These are phyloP conservation scores for Oscarella lobularis DNA, from an alignment of 37 sponge, comb jelly and placozoan species.

Conservation along the genomic window DNA sequence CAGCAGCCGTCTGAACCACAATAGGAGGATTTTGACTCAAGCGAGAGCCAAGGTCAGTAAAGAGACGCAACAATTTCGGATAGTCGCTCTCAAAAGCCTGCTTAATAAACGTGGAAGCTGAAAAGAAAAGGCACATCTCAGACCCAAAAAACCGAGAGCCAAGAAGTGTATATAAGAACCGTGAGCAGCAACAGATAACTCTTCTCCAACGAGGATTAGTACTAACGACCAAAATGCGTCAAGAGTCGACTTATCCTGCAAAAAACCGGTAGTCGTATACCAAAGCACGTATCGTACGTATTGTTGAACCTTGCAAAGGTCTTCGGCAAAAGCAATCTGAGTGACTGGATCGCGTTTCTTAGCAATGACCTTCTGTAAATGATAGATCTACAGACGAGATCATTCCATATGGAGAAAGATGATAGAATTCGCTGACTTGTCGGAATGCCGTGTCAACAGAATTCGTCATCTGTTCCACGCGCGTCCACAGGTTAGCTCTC, in stretches of 20 bases:
- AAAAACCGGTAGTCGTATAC: not conserved
- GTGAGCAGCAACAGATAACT: not conserved
- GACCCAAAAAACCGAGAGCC: too few species aligned
- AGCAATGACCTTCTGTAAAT: constrained; percentile 53
- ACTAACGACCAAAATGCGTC: not conserved
- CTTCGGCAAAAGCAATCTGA: constrained; percentile 51
- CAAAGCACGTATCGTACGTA: not conserved
- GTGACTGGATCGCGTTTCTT: constrained; percentile 78
- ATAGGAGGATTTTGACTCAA: constrained; percentile 15
- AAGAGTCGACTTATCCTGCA: not conserved
- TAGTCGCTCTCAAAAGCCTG: constrained; percentile 85
- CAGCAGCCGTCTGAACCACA: not conserved
- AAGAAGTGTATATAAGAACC: too few species aligned
- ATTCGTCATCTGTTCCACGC: constrained; percentile 65
- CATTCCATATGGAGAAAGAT: not conserved
- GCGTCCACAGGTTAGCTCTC: constrained; percentile 86
- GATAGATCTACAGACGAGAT: constrained; percentile 30
- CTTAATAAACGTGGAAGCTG: constrained; percentile 59
- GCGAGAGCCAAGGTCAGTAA: constrained; percentile 40
- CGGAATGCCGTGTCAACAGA: constrained; percentile 39
- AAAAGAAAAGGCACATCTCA: constrained; percentile 6
- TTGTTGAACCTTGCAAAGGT: constrained; percentile 26
- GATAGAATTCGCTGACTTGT: constrained; percentile 25
- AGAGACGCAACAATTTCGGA: constrained; percentile 71
- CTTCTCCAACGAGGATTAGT: not conserved